These are phyloP conservation scores for Helicoverpa armigera DNA, from an alignment of 1,140 invertebrate species.

Conservation along the genomic window DNA sequence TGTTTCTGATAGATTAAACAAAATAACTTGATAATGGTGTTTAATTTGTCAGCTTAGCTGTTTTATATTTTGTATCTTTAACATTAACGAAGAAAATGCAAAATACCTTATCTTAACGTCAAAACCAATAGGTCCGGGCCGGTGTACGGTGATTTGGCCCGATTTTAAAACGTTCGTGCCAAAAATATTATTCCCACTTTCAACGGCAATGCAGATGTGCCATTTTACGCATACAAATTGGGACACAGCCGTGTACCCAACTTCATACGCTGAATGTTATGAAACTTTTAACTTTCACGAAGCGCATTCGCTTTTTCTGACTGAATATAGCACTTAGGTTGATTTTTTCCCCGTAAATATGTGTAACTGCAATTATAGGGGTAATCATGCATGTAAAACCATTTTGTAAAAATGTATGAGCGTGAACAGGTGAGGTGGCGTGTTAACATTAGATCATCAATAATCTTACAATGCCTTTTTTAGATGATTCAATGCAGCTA, in stretches of 20 bases:
- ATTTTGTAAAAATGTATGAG: constrained; percentile 28
- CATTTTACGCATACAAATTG: constrained; percentile 69
- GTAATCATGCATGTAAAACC: constrained; percentile 36
- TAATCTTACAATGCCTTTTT: neutral
- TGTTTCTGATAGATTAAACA: neutral
- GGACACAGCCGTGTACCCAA: constrained; percentile 29
- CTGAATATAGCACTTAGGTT: constrained; percentile 6
- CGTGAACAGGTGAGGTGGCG: constrained; percentile 20
- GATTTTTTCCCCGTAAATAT: constrained; percentile 34
- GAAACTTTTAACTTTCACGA: constrained; percentile 36
- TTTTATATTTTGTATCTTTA: too few species aligned
- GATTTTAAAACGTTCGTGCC: constrained; percentile 67
- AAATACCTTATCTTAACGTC: neutral
- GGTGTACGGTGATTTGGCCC: constrained; percentile 55
- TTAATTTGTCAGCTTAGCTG: neutral
- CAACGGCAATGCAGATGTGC: constrained; percentile 76
- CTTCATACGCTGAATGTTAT: constrained; percentile 21
- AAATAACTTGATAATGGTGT: neutral
- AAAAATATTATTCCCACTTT: constrained; percentile 70
- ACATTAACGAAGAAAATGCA: neutral
- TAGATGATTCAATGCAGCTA: neutral
- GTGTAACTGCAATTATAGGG: neutral
- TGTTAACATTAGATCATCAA: neutral
- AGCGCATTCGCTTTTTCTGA: neutral
- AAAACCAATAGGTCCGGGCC: constrained; percentile 35